Conservation (phyloP, 1,140 invertebrate genomes). For the Atta texana region DNA sequence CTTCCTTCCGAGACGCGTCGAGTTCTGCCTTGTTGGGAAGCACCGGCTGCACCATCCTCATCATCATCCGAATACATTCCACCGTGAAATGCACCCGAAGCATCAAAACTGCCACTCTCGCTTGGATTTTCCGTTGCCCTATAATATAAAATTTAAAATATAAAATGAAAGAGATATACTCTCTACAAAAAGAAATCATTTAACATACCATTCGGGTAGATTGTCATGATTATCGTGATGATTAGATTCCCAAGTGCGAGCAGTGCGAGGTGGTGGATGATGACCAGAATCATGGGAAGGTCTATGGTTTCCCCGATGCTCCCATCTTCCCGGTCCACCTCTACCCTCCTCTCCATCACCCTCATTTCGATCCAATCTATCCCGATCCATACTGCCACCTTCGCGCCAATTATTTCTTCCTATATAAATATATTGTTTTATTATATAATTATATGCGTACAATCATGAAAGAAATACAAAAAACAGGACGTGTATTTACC, state of each 20-base stretch:
- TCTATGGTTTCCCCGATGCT: slow-evolving; percentile 85
- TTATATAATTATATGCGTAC: background rate
- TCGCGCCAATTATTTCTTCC: slow-evolving; percentile 89
- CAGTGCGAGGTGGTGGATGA: slow-evolving; percentile 80
- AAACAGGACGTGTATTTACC: slow-evolving; percentile 80
- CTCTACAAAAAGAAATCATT: background rate
- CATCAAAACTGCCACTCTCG: slow-evolving; percentile 94
- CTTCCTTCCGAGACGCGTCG: slow-evolving; percentile 83
- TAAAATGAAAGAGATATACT: slow-evolving; percentile 35
- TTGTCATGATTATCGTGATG: slow-evolving; percentile 88
- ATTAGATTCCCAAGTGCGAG: slow-evolving; percentile 84
- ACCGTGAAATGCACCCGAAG: slow-evolving; percentile 93
- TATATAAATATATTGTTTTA: slow-evolving; percentile 62
- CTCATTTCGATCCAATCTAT: slow-evolving; percentile 81
- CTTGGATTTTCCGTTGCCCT: slow-evolving; percentile 91
- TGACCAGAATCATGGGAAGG: slow-evolving; percentile 82
- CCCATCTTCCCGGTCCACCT: slow-evolving; percentile 84
- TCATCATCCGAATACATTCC: slow-evolving; percentile 88
- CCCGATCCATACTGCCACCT: slow-evolving; percentile 85
- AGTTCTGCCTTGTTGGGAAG: slow-evolving; percentile 75
- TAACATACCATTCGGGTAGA: slow-evolving; percentile 89
- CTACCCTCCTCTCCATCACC: slow-evolving; percentile 79
- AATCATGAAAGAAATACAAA: background rate
- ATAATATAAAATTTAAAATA: slow-evolving; percentile 45
- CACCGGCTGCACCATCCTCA: slow-evolving; percentile 79